These are phyloP conservation scores for Eupsilia transversa DNA, from an alignment of 2,888 invertebrate genomes.

Conservation along the genomic window DNA sequence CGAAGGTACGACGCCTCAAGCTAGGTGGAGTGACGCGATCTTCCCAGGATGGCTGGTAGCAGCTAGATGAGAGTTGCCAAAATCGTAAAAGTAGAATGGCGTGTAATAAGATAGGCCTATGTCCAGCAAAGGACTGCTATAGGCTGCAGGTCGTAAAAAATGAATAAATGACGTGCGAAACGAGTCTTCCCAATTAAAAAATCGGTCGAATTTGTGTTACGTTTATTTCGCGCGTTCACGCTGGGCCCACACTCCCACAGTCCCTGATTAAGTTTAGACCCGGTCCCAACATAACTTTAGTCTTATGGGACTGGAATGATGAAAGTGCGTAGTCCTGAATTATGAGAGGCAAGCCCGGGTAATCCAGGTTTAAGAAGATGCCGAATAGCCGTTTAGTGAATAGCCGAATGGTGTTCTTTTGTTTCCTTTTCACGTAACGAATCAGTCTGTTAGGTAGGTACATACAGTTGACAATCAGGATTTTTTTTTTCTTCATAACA, in stretches of 20 bases:
- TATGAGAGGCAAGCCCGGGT: slow-evolving; percentile 21
- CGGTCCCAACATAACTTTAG: slow-evolving; percentile 31
- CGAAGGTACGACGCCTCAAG: not conserved
- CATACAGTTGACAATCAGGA: no score
- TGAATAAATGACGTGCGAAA: not conserved
- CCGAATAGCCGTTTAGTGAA: no score
- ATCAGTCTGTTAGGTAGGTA: no score
- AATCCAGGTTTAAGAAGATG: slow-evolving; percentile 6
- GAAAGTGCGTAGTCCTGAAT: slow-evolving; percentile 21
- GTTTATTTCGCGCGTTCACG: not conserved
- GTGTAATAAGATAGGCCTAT: not conserved
- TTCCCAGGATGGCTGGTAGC: not conserved
- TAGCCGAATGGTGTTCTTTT: not conserved
- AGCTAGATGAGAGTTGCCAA: not conserved
- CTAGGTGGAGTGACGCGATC: not conserved
- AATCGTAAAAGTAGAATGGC: not conserved
- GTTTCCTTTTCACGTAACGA: not conserved
- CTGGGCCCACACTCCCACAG: not conserved
- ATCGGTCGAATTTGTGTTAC: not conserved
- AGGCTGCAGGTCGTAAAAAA: no score
- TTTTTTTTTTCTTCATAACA: no score
- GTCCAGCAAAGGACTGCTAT: not conserved
- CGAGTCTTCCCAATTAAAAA: no score
- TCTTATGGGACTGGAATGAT: slow-evolving; percentile 30
- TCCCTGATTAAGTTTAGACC: slow-evolving; percentile 36